Conservation (phyloP, 1,140 invertebrate species). For the Anoplophora glabripennis region DNA sequence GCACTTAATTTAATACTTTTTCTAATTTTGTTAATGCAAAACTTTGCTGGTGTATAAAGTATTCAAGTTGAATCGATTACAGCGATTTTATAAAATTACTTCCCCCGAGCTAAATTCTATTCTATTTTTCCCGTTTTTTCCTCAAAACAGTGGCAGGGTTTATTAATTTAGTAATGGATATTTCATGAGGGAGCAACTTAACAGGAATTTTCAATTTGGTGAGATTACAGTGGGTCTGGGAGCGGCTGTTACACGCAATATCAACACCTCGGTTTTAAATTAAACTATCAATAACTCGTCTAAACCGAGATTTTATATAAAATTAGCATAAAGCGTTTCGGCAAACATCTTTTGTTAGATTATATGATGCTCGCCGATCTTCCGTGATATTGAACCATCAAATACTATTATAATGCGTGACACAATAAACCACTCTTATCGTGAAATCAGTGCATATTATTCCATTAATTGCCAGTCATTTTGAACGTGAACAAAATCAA, state of each 20-base stretch:
- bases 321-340: neutral
- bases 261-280: constrained; percentile 13
- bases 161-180: constrained; percentile 24
- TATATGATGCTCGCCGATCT: neutral
- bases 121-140: neutral
- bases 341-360: constrained; percentile 13
- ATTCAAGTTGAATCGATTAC: no score
- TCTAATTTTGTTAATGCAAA: no score
- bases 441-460: neutral
- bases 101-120: no score
- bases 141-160: neutral
- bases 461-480: neutral
- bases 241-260: constrained; percentile 23
- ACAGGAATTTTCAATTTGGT: constrained; percentile 34
- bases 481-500: neutral
- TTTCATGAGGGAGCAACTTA: constrained; percentile 18
- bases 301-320: constrained; percentile 11
- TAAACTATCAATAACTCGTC: constrained; percentile 21
- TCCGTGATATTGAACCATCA: neutral
- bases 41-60: no score
- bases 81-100: no score
- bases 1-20: no score
- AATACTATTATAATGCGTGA: neutral
- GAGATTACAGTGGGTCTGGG: constrained; percentile 15
- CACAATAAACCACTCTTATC: neutral